Percentiles rank a stretch among this genome's conserved stretches.
These are phyloP conservation scores for Pelusios castaneus DNA, from an alignment of 2,113 vertebrate genomes.

Conservation along the genomic window DNA sequence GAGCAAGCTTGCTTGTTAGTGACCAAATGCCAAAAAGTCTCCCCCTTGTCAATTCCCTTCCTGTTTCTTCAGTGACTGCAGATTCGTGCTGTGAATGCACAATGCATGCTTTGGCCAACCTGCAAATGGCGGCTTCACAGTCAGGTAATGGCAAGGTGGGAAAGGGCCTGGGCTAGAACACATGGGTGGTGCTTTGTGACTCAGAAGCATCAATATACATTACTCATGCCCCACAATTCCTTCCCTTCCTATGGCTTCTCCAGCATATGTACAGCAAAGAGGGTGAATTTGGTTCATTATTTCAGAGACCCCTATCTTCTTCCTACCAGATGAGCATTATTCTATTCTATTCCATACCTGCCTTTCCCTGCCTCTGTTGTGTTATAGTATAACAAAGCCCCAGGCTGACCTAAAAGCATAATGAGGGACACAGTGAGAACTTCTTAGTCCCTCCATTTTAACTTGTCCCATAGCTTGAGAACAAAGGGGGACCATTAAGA, in stretches of 20 bases:
- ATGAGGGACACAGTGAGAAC: not conserved
- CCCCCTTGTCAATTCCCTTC: not conserved
- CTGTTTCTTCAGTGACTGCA: not conserved
- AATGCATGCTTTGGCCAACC: not conserved
- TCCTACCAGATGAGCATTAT: not conserved
- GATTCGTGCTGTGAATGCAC: not conserved
- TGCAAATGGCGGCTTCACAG: not conserved
- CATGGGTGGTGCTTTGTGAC: not conserved
- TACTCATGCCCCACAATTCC: not conserved
- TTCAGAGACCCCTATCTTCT: not conserved
- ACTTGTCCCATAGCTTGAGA: not conserved
- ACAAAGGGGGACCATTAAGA: not conserved
- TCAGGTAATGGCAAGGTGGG: not conserved
- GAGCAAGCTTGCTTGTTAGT: not conserved
- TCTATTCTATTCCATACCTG: not conserved
- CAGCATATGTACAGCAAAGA: not conserved
- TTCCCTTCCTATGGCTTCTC: not conserved
- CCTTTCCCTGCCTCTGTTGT: not conserved
- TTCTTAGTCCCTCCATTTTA: not conserved
- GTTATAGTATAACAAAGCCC: not conserved
- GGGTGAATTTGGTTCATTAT: not conserved
- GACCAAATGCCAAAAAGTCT: not conserved
- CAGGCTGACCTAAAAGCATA: not conserved
- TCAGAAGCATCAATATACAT: not conserved
- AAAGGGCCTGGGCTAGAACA: not conserved